Evolutionary conservation across 64 coral and sea anemone genomes (phyloP).

Genomic region (Platygyra sinensis): DNA sequence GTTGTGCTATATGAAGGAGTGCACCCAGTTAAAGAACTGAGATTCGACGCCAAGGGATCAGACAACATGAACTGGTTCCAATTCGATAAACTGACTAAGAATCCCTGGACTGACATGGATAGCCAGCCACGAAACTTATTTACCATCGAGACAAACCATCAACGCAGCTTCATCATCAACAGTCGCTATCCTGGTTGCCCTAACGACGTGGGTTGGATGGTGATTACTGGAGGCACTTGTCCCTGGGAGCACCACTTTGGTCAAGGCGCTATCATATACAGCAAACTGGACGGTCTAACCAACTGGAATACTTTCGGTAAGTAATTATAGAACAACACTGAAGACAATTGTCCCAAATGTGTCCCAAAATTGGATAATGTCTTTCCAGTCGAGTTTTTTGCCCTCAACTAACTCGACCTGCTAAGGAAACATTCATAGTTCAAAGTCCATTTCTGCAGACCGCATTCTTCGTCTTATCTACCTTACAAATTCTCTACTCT

Average conservation of each 20-base stretch:
- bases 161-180: constrained; percentile 23
- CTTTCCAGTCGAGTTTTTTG: too few species aligned
- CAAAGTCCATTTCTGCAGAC: too few species aligned
- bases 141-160: neutral
- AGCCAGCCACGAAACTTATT: constrained; percentile 5
- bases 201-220: neutral
- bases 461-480: too few species aligned
- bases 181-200: neutral
- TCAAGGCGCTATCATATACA: neutral
- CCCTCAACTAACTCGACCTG: too few species aligned
- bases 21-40: neutral
- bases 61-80: constrained; percentile 38
- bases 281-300: neutral
- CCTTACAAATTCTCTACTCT: too few species aligned
- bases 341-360: too few species aligned
- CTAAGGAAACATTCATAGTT: too few species aligned
- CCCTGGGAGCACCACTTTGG: neutral
- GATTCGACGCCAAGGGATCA: constrained; percentile 30
- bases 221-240: neutral
- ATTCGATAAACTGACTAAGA: neutral
- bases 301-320: neutral
- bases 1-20: neutral
- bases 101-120: constrained; percentile 10
- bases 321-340: neutral
- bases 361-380: too few species aligned